Base-by-base conservation (phyloP, 2,113 vertebrate species). In the Cynopterus brachyotis region DNA sequence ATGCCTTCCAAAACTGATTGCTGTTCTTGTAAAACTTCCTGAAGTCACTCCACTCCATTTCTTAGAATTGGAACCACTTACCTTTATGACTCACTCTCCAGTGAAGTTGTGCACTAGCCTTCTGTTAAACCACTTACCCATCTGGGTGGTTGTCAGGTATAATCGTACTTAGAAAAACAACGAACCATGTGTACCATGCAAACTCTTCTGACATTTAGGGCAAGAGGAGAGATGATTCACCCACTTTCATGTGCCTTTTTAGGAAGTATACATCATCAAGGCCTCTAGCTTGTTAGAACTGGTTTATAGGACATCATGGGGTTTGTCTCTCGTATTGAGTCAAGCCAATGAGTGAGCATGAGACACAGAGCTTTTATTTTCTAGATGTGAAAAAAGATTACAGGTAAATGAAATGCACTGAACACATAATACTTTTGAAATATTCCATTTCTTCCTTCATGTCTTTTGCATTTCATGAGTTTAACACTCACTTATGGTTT, bases 261-360 rank as follows among this genome's bases (percentile, higher is more conserved):
- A 60, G 67, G 73, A 62, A 96, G 62, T 86, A 3, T 42, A 24
- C 59, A 10, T 83, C 78, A 55, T 12, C 35, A 66, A 32, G 47
- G 62, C 92, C 81, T 88, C 78, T 75, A 95, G 87, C 98, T 92
- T 98, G 97, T 98, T 98, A 30, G 96, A 97, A 64, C 97, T 93
- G 92, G 97, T 98, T 96, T 93, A 95, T 32, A 50, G 62, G 82
- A 97, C 90, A 57, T 97, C 24, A 0, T n/a, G 5, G 94, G 88
- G 70, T 3, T 91, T 97, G 96, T 96, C 96, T 94, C 96, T 96
- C 64, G 62, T 89, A 96, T 70, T 57, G 93, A 94, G 83, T 84
- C 75, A 96, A 86, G 78, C 91, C 98, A 94, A 0, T 2, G 69
- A 12, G 0, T 9, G n/a, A 0, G 0, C 32, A 13, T 89, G 66